Conservation (phyloP, 2,113 vertebrate genomes). For the Psilopogon haemacephalus region DNA sequence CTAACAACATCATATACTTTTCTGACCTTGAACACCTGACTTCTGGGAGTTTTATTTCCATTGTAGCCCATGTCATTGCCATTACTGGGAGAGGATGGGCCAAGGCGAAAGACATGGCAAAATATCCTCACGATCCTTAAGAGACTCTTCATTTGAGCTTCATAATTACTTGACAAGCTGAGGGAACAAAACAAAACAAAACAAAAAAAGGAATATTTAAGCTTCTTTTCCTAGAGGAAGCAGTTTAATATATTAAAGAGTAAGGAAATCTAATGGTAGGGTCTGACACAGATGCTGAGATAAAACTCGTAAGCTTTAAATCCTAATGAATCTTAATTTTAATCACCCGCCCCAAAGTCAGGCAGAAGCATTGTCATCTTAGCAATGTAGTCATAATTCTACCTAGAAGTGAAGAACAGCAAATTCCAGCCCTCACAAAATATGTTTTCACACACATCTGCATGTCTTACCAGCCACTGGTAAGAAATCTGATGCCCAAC, state of each 20-base stretch:
- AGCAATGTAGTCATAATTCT: neutral
- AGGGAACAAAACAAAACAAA: too few relatives aligned
- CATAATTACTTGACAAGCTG: constrained; percentile 96
- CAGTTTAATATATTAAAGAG: neutral
- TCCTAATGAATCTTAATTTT: neutral
- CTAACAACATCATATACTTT: constrained; percentile 80
- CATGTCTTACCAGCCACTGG: neutral
- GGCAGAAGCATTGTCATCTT: neutral
- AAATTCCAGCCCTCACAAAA: neutral
- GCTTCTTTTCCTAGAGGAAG: constrained; percentile 35
- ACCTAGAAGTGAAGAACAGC: neutral
- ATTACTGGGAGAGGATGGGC: constrained; percentile 92
- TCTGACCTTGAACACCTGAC: constrained; percentile 98
- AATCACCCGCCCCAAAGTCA: neutral
- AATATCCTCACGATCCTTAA: constrained; percentile 96
- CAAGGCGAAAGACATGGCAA: constrained; percentile 94
- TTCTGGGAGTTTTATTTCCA: constrained; percentile 97
- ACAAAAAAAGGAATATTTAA: constrained; percentile 51
- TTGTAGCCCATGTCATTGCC: constrained; percentile 98
- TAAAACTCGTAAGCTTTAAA: neutral
- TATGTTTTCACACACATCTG: neutral
- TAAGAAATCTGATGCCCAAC: neutral
- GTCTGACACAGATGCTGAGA: neutral
- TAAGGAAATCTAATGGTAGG: neutral
- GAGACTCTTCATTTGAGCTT: constrained; percentile 98